phyloP scores from a whole-genome alignment of 2,888 invertebrate genomes.

The Caenorhabditis sp. region DNA sequence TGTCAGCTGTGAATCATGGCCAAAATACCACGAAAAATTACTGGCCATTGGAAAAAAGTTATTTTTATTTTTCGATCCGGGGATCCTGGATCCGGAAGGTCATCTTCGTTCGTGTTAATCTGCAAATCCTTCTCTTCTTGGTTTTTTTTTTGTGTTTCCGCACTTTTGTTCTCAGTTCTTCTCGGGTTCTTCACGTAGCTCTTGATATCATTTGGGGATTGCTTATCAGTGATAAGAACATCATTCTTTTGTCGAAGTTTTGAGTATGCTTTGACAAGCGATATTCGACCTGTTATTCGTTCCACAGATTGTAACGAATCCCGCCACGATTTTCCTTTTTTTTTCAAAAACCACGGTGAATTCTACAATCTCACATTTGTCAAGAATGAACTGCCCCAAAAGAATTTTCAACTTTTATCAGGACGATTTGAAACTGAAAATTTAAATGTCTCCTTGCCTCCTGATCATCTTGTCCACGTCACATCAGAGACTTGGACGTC shows the following conservation, averaged over 20 bases:
- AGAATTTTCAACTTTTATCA: too few species aligned
- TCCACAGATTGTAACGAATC: background rate
- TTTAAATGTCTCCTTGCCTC: too few species aligned
- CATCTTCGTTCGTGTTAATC: background rate
- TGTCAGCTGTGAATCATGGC: background rate
- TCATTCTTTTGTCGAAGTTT: too few species aligned
- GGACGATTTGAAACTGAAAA: too few species aligned
- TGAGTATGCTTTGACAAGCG: too few species aligned
- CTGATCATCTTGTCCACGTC: too few species aligned
- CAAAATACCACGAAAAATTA: background rate
- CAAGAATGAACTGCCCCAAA: too few species aligned
- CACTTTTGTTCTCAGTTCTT: background rate
- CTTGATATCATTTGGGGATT: background rate
- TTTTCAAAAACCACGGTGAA: too few species aligned
- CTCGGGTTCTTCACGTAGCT: background rate
- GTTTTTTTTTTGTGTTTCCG: too few species aligned
- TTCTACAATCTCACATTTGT: background rate
- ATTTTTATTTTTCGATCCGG: slow-evolving; percentile 5
- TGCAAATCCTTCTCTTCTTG: background rate
- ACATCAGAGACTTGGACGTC: too few species aligned
- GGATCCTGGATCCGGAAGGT: background rate
- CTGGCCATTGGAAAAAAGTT: background rate
- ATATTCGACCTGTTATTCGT: background rate
- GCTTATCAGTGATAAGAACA: too few species aligned
- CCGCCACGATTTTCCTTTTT: background rate